Percentiles rank a stretch among this genome's conserved stretches.
Evolutionary conservation across 2,888 invertebrate species (phyloP).

Genomic region (Ashinkailepas kermadecensis): DNA sequence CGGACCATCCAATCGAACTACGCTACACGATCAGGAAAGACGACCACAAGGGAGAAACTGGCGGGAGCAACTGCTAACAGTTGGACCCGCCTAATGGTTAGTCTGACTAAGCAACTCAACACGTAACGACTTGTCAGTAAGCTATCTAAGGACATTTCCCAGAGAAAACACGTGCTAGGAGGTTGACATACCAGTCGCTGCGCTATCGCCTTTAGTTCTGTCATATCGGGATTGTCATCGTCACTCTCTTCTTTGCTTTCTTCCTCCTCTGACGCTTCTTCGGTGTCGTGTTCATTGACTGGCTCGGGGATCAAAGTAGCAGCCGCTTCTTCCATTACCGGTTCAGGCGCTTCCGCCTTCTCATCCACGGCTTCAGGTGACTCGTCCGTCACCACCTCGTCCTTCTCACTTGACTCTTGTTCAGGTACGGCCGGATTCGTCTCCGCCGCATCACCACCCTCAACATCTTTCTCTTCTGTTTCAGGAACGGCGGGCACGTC

Average conservation of each 20-base stretch:
- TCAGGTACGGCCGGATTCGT: not conserved
- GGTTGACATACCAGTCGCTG: not conserved
- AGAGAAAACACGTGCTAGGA: too few relatives aligned
- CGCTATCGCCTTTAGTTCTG: not conserved
- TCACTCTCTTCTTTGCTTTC: not conserved
- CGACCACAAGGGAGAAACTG: too few relatives aligned
- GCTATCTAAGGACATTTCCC: too few relatives aligned
- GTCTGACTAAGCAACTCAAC: too few relatives aligned
- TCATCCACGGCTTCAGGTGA: not conserved
- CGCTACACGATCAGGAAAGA: too few relatives aligned
- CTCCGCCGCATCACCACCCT: not conserved
- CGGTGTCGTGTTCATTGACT: not conserved
- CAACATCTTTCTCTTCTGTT: not conserved
- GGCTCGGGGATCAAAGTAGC: not conserved
- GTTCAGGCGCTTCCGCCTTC: not conserved
- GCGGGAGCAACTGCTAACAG: too few relatives aligned
- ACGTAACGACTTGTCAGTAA: too few relatives aligned
- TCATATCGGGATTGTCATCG: not conserved
- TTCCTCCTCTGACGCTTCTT: not conserved
- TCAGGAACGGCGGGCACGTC: not conserved
- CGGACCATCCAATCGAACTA: too few relatives aligned
- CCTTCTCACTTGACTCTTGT: not conserved
- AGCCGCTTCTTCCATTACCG: not conserved
- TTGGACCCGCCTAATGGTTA: too few relatives aligned
- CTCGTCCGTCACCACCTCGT: too few relatives aligned